phyloP scores from a whole-genome alignment of 2,113 vertebrate species.

The Colistium nudipinnis region DNA sequence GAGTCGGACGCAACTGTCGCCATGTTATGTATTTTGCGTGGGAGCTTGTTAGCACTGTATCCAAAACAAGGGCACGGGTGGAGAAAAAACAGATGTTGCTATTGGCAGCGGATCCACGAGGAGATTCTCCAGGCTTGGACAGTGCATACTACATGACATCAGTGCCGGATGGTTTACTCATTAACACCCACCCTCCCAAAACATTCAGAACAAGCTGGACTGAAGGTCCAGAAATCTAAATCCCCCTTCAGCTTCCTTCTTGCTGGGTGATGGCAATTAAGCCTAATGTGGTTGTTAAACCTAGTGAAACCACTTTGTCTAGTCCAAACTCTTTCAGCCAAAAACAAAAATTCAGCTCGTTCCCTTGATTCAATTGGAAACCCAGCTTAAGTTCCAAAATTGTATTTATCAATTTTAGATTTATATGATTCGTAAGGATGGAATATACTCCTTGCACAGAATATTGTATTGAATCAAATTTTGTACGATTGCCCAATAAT shows the following conservation, averaged over 20 bases:
- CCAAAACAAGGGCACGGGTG: conserved; percentile 71
- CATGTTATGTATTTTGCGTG: conserved; percentile 48
- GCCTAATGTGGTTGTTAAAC: conserved; percentile 11
- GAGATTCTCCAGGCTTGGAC: conserved; percentile 57
- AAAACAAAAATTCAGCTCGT: not conserved
- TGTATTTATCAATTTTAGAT: not conserved
- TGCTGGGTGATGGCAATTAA: conserved; percentile 6
- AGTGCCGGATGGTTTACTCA: conserved; percentile 64
- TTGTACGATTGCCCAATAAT: not conserved
- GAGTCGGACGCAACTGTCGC: conserved; percentile 29
- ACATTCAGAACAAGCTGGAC: conserved; percentile 5
- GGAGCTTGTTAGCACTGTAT: conserved; percentile 67
- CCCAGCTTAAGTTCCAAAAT: not conserved
- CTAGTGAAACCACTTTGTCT: conserved; percentile 3
- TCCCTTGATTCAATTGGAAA: too few species aligned
- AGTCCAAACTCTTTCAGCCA: not conserved
- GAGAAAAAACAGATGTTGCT: conserved; percentile 72
- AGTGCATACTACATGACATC: conserved; percentile 56
- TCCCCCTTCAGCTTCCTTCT: not conserved
- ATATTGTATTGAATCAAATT: not conserved
- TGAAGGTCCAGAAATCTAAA: conserved; percentile 3
- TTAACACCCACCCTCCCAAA: conserved; percentile 57
- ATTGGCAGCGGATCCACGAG: conserved; percentile 49
- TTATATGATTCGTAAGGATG: not conserved
- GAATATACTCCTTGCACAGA: not conserved